A percentile compares a stretch with the other conserved stretches of the same genome.
Conservation (phyloP, 2,888 invertebrate species). For the Dynastes maya region DNA sequence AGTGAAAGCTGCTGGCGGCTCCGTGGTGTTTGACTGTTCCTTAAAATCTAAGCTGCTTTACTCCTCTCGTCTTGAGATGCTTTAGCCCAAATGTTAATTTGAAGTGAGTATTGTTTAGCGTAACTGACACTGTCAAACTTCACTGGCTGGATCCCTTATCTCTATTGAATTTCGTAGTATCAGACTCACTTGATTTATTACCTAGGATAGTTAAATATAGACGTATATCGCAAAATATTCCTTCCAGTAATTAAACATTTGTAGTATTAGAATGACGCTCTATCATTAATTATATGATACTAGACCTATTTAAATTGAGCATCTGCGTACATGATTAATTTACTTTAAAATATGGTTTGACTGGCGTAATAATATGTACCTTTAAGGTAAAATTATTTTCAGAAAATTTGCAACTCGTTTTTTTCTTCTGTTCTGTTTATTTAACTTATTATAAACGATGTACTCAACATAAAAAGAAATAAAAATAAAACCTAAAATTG, state of each 20-base stretch:
- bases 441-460: too few species aligned
- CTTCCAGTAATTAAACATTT: conserved; percentile 10
- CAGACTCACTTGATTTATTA: conserved; percentile 34
- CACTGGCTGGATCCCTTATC: conserved; percentile 29
- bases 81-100: conserved; percentile 53
- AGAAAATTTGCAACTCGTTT: too few species aligned
- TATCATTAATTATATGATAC: conserved; percentile 6
- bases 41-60: conserved; percentile 55
- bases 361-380: background rate
- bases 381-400: background rate
- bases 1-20: conserved; percentile 39
- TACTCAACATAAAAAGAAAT: too few species aligned
- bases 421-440: background rate
- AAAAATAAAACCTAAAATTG: too few species aligned
- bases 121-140: conserved; percentile 55
- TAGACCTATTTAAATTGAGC: background rate
- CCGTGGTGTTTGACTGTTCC: conserved; percentile 40
- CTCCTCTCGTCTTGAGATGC: conserved; percentile 50
- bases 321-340: background rate
- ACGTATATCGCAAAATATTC: conserved; percentile 1
- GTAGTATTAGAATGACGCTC: background rate
- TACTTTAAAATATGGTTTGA: background rate
- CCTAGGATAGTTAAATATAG: conserved; percentile 24
- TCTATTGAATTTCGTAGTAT: conserved; percentile 17
- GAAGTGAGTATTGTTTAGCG: conserved; percentile 58